Base-by-base conservation (phyloP, 2,113 vertebrate species). In the Gallinago jamesoni region DNA sequence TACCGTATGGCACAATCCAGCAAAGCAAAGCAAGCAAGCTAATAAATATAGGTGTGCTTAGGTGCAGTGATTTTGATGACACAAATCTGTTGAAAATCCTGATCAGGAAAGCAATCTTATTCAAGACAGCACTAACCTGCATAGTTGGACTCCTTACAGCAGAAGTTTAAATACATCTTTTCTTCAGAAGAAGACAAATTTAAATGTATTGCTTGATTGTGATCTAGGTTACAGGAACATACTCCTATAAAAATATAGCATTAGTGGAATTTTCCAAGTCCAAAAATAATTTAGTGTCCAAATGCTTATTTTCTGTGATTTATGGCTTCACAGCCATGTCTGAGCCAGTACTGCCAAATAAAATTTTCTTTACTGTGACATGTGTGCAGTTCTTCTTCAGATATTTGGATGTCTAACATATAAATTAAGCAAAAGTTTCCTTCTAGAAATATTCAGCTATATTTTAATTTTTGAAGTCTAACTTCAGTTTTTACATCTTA, bases 201-300 rank as follows among this genome's bases (percentile, higher is more conserved):
- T 66, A 76, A 69, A 69, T 77, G 43, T 75, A 59, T 94, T 9
- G 1, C 50, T 92, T 89, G 41, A 68, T 83, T 91, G 66, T 22
- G 9, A 72, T 92, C 57, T 86, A 92, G 79, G 41, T 88, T 92
- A 77, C 57, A 87, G 82, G 93, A 87, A 84, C 66, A 92, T 77
- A 73, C 41, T 92, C 84, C 84, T 91, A 41, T 89, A 90, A 91
- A 93, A 97, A 82, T 85, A 92, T 27, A 95, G 77, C 60, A 86
- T 84, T 89, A 73, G 77, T 84, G 94, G 90, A 95, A 94, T 95
- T 96, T 96, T 93, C 93, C 94, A 91, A 39, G 23, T 81, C 60
- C 27, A 69, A 86, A 96, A 93, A 91, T 89, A 96, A 94, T 96
- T 87, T 91, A 84, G 37, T 79, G 53, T 93, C 53, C 60, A 93